These are phyloP conservation scores for Volucella inflata DNA, from an alignment of 2,888 invertebrate species.

Conservation along the genomic window DNA sequence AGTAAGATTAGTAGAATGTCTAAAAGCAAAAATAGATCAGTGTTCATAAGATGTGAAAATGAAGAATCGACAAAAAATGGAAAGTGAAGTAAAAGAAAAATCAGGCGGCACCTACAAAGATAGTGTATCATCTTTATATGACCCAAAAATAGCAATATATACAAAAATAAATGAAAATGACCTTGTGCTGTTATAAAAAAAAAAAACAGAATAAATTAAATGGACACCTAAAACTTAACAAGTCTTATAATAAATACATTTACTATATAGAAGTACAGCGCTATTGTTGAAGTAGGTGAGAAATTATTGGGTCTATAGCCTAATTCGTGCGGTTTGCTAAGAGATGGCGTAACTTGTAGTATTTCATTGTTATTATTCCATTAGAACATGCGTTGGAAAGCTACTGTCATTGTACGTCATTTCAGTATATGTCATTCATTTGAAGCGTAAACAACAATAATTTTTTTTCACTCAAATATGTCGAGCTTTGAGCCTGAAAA, in stretches of 20 bases:
- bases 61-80: conserved; percentile 24
- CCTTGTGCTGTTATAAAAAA: not conserved
- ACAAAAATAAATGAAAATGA: not conserved
- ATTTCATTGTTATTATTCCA: too few relatives aligned
- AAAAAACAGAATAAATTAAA: conserved; percentile 1
- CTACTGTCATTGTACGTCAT: too few relatives aligned
- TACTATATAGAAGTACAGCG: conserved; percentile 13
- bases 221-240: conserved; percentile 13
- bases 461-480: too few relatives aligned
- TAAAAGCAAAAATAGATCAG: too few relatives aligned
- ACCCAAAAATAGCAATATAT: conserved; percentile 15
- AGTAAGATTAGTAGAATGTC: too few relatives aligned
- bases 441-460: too few relatives aligned
- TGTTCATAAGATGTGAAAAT: conserved; percentile 18
- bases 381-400: too few relatives aligned
- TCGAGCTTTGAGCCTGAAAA: too few relatives aligned
- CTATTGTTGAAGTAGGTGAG: conserved; percentile 10
- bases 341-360: too few relatives aligned
- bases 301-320: too few relatives aligned
- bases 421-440: too few relatives aligned
- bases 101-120: not conserved
- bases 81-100: conserved; percentile 8
- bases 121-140: not conserved
- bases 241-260: conserved; percentile 8
- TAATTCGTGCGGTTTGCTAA: too few relatives aligned